Evolutionary conservation across 2,888 invertebrate species (phyloP), one percentile per base, ranked within the genome.

Genomic region (Aphidius colemani): DNA sequence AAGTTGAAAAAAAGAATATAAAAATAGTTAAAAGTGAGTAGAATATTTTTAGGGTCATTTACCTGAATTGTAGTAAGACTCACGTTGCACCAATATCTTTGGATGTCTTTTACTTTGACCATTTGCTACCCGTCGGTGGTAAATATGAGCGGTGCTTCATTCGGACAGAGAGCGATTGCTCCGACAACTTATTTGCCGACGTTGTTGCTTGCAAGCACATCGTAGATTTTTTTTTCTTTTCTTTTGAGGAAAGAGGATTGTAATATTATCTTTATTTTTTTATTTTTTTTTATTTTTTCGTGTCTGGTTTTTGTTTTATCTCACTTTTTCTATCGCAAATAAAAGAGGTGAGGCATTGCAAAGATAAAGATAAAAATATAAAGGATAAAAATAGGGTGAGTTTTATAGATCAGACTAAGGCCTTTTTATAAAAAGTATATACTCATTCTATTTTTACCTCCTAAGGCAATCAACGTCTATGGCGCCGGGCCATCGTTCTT

Each of bases 111-210:
- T 18, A 53, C 57, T 46, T 64, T 67, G 70, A 70, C 71, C 75
- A 75, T 73, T 73, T 73, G 72, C 75, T 69, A 59, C 69, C 68
- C 71, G 75, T 75, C 75, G 72, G 72, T 76, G 73, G 77, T 78
- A 77, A 79, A 79, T 79, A 78, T 78, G 77, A 76, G 75, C 77
- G 73, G 76, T 78, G 71, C 76, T 78, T 78, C 75, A 76, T 78
- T 71, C 70, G 71, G 75, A 74, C 75, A 76, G 74, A 78, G 76
- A 78, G 72, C 75, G 75, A 79, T 78, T 74, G 79, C 73, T 70
- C 77, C 76, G 74, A 78, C 78, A 77, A 78, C 75, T 76, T 76
- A 76, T 76, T 76, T 70, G 71, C 70, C 46, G 64, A 68, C 68
- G 69, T 67, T 63, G 66, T 62, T 64, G 61, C 61, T 59, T 58